phyloP scores from a whole-genome alignment of 2,113 vertebrate species.

The Lates calcarifer region DNA sequence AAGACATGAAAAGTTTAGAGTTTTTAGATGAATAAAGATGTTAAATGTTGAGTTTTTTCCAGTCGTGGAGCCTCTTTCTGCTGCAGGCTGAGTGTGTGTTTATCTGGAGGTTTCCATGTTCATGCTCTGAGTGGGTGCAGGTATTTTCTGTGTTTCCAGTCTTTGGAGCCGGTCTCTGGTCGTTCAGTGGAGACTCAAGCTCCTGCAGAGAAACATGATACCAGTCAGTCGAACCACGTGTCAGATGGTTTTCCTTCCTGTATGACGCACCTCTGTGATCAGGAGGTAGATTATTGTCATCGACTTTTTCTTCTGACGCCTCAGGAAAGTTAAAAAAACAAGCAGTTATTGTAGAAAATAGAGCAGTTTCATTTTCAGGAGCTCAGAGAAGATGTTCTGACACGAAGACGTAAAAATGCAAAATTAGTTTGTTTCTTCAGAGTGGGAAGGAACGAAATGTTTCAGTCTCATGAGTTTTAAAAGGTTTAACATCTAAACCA shows the following conservation, averaged over 20 bases:
- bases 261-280: constrained; percentile 7
- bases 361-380: not conserved
- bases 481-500: no score
- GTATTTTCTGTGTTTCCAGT: constrained; percentile 11
- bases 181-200: not conserved
- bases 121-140: not conserved
- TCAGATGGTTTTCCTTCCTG: constrained; percentile 36
- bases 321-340: constrained; percentile 15
- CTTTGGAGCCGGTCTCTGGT: not conserved
- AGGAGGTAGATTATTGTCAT: not conserved
- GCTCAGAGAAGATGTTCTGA: no score
- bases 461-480: no score
- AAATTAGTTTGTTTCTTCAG: no score
- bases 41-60: no score
- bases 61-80: no score
- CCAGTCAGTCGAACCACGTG: not conserved
- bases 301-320: not conserved
- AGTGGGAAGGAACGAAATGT: no score
- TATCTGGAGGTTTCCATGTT: constrained; percentile 3
- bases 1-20: no score
- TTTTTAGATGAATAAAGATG: no score
- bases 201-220: not conserved
- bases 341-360: not conserved
- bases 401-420: no score
- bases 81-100: no score